Percentiles rank a stretch among this genome's conserved stretches.
Evolutionary conservation across 2,113 vertebrate genomes (phyloP).

Genomic region (Heterotis niloticus): DNA sequence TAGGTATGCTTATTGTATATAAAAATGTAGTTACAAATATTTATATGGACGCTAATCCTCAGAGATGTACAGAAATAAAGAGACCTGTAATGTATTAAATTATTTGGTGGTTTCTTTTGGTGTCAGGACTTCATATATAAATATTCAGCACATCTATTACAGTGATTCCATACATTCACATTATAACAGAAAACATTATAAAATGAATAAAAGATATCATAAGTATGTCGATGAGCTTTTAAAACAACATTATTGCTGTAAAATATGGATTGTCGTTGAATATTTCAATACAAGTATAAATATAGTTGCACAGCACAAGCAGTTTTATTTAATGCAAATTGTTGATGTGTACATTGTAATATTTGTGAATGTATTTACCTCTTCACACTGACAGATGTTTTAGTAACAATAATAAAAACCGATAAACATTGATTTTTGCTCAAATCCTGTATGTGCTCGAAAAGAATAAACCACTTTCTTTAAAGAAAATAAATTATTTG

Average conservation of each 20-base stretch:
- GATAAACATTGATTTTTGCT: conserved; percentile 35
- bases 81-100: conserved; percentile 67
- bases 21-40: neutral
- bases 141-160: conserved; percentile 73
- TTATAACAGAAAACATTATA: conserved; percentile 87
- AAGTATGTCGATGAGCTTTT: conserved; percentile 72
- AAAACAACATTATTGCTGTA: conserved; percentile 49
- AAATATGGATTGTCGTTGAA: conserved; percentile 29
- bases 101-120: conserved; percentile 83
- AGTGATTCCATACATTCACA: conserved; percentile 84
- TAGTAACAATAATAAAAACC: too few relatives aligned
- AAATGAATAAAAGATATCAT: conserved; percentile 91
- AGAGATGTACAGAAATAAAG: conserved; percentile 47
- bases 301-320: conserved; percentile 39
- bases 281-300: conserved; percentile 24
- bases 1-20: neutral
- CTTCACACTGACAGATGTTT: neutral
- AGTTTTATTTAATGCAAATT: conserved; percentile 28
- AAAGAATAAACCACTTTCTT: conserved; percentile 34
- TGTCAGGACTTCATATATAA: conserved; percentile 82
- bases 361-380: conserved; percentile 23
- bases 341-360: conserved; percentile 28
- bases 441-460: conserved; percentile 32
- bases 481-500: conserved; percentile 62
- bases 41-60: too few relatives aligned